These are phyloP conservation scores for Glyptemys insculpta DNA, from an alignment of 2,797 vertebrate genomes.

Conservation along the genomic window DNA sequence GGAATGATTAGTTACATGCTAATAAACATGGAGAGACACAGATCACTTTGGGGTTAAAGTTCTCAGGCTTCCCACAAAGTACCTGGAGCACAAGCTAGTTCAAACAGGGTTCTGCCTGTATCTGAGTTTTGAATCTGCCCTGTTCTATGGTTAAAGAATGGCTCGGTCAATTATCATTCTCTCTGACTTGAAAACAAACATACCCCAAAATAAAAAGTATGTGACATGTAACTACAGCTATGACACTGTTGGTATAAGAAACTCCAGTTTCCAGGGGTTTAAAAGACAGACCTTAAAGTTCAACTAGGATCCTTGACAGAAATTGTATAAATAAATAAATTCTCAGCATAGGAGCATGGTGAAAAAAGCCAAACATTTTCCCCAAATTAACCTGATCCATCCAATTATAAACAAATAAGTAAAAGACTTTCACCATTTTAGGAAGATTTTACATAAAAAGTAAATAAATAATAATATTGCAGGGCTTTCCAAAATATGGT, in stretches of 20 bases:
- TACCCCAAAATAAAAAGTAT: not conserved
- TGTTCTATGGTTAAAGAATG: not conserved
- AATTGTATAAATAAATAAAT: constrained; percentile 54
- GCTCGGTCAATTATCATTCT: not conserved
- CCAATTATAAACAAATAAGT: constrained; percentile 23
- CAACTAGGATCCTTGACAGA: constrained; percentile 48
- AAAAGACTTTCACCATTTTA: not conserved
- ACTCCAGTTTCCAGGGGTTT: constrained; percentile 57
- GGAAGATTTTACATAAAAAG: constrained; percentile 35
- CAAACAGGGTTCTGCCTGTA: not conserved
- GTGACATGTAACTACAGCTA: constrained; percentile 57
- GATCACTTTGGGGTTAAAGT: not conserved
- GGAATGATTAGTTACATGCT: not conserved
- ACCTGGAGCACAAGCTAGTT: not conserved
- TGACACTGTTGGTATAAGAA: constrained; percentile 51
- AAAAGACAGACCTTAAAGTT: constrained; percentile 48
- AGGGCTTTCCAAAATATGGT: constrained; percentile 42
- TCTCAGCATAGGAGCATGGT: constrained; percentile 29
- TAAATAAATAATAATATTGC: constrained; percentile 28
- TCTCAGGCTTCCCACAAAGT: not conserved
- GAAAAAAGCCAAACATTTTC: constrained; percentile 32
- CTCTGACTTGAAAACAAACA: constrained; percentile 19
- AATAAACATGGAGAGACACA: not conserved
- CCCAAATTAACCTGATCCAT: constrained; percentile 20
- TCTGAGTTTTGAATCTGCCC: not conserved